phyloP scores from a whole-genome alignment of 1,140 invertebrate genomes.

The Eriosoma lanigerum region DNA sequence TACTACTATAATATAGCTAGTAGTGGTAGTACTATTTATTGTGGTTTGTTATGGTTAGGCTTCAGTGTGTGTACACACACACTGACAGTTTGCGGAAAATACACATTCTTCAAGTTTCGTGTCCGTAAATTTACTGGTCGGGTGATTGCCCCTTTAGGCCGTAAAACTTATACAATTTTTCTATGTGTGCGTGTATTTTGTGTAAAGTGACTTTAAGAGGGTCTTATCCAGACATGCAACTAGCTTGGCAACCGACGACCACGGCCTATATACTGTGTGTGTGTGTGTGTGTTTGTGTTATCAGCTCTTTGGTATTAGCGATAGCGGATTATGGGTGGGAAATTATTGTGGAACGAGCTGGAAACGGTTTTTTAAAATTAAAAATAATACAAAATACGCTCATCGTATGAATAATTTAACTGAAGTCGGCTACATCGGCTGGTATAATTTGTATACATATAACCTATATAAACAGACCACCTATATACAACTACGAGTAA shows the following conservation, averaged over 20 bases:
- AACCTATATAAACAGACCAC: not conserved
- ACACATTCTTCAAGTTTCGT: not conserved
- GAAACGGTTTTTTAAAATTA: not conserved
- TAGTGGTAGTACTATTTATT: not conserved
- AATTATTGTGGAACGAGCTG: not conserved
- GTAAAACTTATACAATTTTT: not conserved
- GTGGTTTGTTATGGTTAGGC: not conserved
- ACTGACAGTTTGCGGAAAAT: not conserved
- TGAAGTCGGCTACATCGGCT: not conserved
- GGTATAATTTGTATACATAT: not conserved
- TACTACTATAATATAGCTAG: not conserved
- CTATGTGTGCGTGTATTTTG: not conserved
- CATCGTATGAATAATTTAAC: constrained; percentile 42
- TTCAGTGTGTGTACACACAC: no score
- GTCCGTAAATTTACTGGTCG: no score
- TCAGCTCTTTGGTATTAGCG: not conserved
- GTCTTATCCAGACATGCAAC: constrained; percentile 6
- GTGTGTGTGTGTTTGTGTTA: not conserved
- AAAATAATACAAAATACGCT: not conserved
- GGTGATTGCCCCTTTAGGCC: not conserved
- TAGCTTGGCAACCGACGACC: not conserved
- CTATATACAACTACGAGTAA: not conserved
- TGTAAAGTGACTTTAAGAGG: not conserved
- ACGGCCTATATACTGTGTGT: constrained; percentile 1
- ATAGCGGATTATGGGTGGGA: not conserved